Evolutionary conservation across 2,113 vertebrate genomes (phyloP).

Genomic region (Galbula dea): DNA sequence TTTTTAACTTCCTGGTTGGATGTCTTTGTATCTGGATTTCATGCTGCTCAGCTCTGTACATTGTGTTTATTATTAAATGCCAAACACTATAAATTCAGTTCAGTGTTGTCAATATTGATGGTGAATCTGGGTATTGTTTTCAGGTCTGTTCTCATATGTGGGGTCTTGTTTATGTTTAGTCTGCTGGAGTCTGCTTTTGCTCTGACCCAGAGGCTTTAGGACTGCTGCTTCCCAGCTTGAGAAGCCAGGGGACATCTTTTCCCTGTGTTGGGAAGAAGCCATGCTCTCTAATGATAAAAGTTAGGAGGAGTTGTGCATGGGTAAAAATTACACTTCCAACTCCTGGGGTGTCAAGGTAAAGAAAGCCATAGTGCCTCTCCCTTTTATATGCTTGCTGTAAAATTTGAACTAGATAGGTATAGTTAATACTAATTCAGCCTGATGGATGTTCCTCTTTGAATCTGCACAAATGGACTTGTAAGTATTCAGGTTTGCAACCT

Average conservation of each 20-base stretch:
- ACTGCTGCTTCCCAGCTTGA: background rate
- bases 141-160: background rate
- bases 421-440: background rate
- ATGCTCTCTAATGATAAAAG: background rate
- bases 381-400: background rate
- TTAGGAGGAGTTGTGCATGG: background rate
- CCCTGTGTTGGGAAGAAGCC: background rate
- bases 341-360: background rate
- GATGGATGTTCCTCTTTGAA: background rate
- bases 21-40: background rate
- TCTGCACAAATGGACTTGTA: background rate
- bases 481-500: background rate
- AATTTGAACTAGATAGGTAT: background rate
- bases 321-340: background rate
- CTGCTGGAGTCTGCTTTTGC: background rate
- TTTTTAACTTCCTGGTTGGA: background rate
- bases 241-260: background rate
- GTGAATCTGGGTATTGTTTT: background rate
- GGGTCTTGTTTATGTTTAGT: background rate
- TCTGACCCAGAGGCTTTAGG: background rate
- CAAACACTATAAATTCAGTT: background rate
- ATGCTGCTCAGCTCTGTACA: background rate
- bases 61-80: conserved; percentile 36
- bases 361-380: background rate
- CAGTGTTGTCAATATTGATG: background rate